Percentiles rank a stretch among this genome's conserved stretches.
Conservation (phyloP, 2,113 vertebrate genomes). For the Pandion haliaetus region DNA sequence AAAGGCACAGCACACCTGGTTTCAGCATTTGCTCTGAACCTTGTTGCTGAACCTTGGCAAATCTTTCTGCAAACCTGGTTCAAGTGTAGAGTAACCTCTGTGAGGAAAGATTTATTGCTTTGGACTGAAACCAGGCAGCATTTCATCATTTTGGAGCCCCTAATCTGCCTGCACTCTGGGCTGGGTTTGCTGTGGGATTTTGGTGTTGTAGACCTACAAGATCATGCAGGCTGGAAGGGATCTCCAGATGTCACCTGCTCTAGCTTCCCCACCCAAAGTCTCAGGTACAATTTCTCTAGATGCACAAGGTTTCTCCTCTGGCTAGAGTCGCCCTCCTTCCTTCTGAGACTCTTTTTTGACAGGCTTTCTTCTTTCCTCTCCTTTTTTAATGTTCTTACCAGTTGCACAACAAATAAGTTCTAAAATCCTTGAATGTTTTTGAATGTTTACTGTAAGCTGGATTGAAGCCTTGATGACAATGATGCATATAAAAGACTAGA, state of each 20-base stretch:
- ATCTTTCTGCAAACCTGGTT: background rate
- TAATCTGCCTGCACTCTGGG: accelerated
- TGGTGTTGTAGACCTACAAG: background rate
- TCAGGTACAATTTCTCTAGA: background rate
- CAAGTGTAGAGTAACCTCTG: background rate
- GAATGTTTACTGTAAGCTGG: background rate
- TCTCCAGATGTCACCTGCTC: background rate
- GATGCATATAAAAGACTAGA: background rate
- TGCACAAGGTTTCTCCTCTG: background rate
- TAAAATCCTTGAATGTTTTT: background rate
- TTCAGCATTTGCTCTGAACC: background rate
- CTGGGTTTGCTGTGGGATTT: background rate
- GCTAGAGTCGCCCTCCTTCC: background rate
- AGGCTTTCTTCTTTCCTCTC: background rate
- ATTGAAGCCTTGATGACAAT: background rate
- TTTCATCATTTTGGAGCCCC: background rate
- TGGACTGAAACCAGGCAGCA: background rate
- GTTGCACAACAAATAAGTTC: background rate
- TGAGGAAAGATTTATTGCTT: background rate
- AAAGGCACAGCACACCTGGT: background rate
- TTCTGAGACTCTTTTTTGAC: background rate
- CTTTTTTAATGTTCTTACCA: constrained; percentile 11
- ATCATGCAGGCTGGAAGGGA: background rate
- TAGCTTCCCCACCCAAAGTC: background rate
- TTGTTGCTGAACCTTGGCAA: background rate